Percentiles rank a stretch among this genome's conserved stretches.
These are phyloP conservation scores for Dasysyrphus albostriatus DNA, from an alignment of 2,888 invertebrate genomes.

Conservation along the genomic window DNA sequence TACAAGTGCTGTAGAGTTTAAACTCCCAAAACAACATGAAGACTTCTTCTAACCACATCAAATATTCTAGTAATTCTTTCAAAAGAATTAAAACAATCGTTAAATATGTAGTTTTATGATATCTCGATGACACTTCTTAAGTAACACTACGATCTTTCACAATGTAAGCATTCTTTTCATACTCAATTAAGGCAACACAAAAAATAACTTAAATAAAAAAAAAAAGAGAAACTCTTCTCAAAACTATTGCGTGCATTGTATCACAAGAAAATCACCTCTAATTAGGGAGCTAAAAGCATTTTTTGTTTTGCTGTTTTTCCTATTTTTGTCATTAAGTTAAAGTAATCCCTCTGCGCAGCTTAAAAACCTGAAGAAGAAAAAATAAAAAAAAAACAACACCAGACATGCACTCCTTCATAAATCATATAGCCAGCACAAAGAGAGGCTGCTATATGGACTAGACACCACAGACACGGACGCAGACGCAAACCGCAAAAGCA, in stretches of 20 bases:
- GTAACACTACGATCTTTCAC: conserved; percentile 22
- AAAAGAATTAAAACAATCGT: not conserved
- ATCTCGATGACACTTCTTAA: not conserved
- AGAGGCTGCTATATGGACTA: not conserved
- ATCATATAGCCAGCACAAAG: conserved; percentile 38
- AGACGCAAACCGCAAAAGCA: not conserved
- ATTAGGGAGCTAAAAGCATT: conserved; percentile 54
- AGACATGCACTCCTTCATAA: conserved; percentile 48
- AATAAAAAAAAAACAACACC: conserved; percentile 29
- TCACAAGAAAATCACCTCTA: conserved; percentile 46
- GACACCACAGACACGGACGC: conserved; percentile 13
- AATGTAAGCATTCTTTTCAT: conserved; percentile 8
- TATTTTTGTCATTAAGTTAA: conserved; percentile 17
- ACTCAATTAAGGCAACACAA: not conserved
- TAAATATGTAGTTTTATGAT: not conserved
- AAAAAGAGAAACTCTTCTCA: conserved; percentile 30
- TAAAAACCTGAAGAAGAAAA: not conserved
- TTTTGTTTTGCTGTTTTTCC: conserved; percentile 10
- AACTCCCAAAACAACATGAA: too few species aligned
- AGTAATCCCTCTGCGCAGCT: conserved; percentile 2
- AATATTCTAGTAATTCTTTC: not conserved
- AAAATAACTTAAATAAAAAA: not conserved
- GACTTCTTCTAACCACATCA: too few species aligned
- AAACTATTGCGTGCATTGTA: conserved; percentile 49
- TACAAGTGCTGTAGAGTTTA: too few species aligned